Percentiles rank a stretch among this genome's conserved stretches.
Evolutionary conservation across 1,140 invertebrate genomes (phyloP).

Genomic region (Lepidurus packardi): DNA sequence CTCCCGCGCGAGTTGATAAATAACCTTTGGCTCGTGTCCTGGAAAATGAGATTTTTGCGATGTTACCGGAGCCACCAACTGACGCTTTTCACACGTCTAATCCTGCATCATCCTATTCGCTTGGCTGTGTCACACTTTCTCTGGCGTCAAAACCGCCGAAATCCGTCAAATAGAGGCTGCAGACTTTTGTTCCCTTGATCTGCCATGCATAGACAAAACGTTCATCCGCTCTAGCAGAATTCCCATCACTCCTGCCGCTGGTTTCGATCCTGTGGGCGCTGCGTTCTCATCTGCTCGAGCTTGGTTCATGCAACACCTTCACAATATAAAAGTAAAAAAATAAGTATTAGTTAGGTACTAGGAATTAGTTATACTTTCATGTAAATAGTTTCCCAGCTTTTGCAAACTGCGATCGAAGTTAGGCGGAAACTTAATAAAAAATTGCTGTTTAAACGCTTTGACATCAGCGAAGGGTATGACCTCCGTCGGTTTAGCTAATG

Average conservation of each 20-base stretch:
- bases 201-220: slow-evolving; percentile 14
- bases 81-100: slow-evolving; percentile 13
- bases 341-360: neutral
- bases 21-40: neutral
- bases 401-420: neutral
- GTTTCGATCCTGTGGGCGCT: neutral
- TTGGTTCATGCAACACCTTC: neutral
- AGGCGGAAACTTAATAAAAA: neutral
- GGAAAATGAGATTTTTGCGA: slow-evolving; percentile 6
- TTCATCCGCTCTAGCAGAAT: slow-evolving; percentile 2
- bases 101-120: neutral
- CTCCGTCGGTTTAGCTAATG: slow-evolving; percentile 9
- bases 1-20: neutral
- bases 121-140: neutral
- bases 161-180: neutral
- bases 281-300: neutral
- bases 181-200: neutral
- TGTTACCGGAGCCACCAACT: neutral
- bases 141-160: neutral
- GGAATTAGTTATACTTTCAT: neutral
- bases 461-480: neutral
- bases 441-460: neutral
- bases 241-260: neutral
- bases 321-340: neutral
- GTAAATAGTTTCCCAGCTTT: neutral